phyloP scores from a whole-genome alignment of 2,113 vertebrate genomes.

The Taxidea taxus region DNA sequence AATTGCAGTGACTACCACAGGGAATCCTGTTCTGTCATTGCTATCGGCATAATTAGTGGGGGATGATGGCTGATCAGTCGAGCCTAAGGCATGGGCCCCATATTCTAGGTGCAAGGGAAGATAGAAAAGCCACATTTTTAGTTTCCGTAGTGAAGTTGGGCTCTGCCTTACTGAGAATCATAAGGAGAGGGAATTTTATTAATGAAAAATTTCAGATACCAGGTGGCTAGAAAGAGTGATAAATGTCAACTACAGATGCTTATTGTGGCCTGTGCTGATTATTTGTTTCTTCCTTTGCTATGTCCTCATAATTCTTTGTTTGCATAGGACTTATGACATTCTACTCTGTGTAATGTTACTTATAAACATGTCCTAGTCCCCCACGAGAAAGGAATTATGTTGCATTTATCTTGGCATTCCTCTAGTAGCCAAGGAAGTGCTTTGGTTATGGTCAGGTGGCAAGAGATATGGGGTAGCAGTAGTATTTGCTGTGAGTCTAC shows the following conservation, averaged over 20 bases:
- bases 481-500: not conserved
- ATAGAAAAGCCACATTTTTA: not conserved
- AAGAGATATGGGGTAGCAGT: not conserved
- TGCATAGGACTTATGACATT: not conserved
- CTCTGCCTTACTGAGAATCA: not conserved
- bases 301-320: not conserved
- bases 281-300: not conserved
- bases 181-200: not conserved
- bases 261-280: not conserved
- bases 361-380: not conserved
- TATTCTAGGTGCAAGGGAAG: not conserved
- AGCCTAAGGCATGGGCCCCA: not conserved
- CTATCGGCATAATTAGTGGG: not conserved
- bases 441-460: not conserved
- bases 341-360: not conserved
- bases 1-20: not conserved
- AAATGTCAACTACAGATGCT: not conserved
- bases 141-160: not conserved
- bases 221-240: not conserved
- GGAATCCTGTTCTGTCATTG: not conserved
- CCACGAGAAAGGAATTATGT: not conserved
- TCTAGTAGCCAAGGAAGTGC: not conserved
- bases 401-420: not conserved
- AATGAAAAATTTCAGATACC: not conserved
- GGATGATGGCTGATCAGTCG: not conserved